Evolutionary conservation across 2,888 invertebrate genomes (phyloP), one percentile per base, ranked within the genome.

Genomic region (Ophion slaviceki): DNA sequence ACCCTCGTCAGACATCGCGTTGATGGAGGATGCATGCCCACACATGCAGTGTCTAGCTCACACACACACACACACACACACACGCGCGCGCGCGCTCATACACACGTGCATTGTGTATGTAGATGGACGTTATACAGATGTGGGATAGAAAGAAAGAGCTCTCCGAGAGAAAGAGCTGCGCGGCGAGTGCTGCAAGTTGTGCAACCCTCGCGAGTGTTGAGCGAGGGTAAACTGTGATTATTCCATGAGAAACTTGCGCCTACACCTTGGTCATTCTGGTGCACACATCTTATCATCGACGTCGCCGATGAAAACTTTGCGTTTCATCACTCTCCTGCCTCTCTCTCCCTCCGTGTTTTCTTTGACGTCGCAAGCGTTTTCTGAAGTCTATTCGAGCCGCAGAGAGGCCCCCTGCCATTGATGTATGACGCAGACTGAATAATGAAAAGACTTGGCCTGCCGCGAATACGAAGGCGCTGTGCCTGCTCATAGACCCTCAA

Each of bases 361-460:
- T 80, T 85, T 82, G 80, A 82, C 82, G 68, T 78, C 68, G 79
- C 45, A 59, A 45, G 68, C 72, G 64, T 80, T 85, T 85, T 85
- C 72, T 80, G 71, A 79, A 57, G 66, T n/a, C 75, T 32, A 75
- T 78, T 85, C 82, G 76, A 78, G 67, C 79, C 79, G n/a, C 71
- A 40, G 28, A 59, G 45, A 75, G 66, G 32, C 32, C n/a, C 32
- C 53, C 59, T n/a, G 17, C 76, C 61, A 75, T 77, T 76, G 71
- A 57, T 75, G 79, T 85, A 70, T 64, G 28, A 80, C 72, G 24
- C 36, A 57, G 53, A 72, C 71, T 85, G 80, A 82, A 85, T 82
- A 82, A 85, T 85, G 80, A 85, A 85, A 85, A 82, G 67, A 53
- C 79, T 80, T 11, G 80, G 76, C 76, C 70, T 45, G 79, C 47